Evolutionary conservation across 2,888 invertebrate species (phyloP), one percentile per base, ranked within the genome.

Genomic region (Argyresthia goedartella): DNA sequence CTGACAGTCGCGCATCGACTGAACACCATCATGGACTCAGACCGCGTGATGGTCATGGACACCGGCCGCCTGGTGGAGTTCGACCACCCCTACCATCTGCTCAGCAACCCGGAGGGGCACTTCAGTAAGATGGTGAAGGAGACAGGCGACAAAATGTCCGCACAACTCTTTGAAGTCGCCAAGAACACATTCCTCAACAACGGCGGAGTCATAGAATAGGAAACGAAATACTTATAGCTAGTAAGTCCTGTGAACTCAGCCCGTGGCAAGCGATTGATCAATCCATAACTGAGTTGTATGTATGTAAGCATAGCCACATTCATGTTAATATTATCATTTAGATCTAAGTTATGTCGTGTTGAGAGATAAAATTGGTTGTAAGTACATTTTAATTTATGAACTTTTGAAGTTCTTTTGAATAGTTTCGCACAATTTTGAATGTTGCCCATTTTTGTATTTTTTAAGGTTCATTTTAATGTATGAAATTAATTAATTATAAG

Each of bases 21-120:
- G 34, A 92, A 97, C 71, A 97, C 97, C 0, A 94, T 97, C 57
- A 96, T 97, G 92, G 97, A 97, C 76, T 95, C 95, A 0, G 95
- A 96, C 80, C 89, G 92, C 55, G 92, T 96, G 14, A 87, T 97
- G 68, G 96, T 97, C 1, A 92, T 97, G 91, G 94, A 95, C 66
- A 89, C 91, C 7, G 97, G 97, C 0, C 75, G 81, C 14, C 89
- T 94, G 53, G 91, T 90, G 53, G 93, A 94, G 76, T 93, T 90
- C 62, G 92, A 91, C 69, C 89, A 90, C 62, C 93, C 94, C 0
- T 84, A 92, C 69, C 79, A 88, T 54, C 75, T 93, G 51, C 84
- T 93, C 41, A 86, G 75, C 59, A 89, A 90, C 59, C 80, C 88
- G 1, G 79, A 89, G 4, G 90, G 93, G 4, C 73, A 88, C 53